Conservation (phyloP, 2,888 invertebrate genomes). For the Philereme transversata region DNA sequence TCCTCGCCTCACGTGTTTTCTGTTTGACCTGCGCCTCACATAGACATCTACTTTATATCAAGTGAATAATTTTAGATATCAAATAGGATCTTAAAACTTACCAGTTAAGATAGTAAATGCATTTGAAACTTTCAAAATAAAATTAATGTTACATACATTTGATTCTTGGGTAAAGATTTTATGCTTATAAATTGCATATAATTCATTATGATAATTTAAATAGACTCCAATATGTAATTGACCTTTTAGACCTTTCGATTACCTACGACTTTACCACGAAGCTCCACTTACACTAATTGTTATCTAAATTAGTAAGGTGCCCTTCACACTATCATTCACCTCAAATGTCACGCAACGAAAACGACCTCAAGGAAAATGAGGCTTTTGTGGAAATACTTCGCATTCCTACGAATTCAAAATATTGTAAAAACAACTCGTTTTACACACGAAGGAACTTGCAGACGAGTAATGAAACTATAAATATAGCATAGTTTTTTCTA, state of each 20-base stretch:
- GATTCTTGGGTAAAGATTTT: no score
- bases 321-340: constrained; percentile 30
- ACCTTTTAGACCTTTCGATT: constrained; percentile 25
- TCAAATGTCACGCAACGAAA: constrained; percentile 31
- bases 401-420: constrained; percentile 26
- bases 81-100: no score
- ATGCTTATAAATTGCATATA: no score
- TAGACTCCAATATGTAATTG: background rate
- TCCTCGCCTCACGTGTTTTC: no score
- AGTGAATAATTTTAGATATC: no score
- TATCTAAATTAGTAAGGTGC: constrained; percentile 31
- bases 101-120: no score
- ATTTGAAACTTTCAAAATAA: no score
- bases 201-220: background rate
- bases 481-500: background rate
- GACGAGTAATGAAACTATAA: constrained; percentile 3
- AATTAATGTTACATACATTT: no score
- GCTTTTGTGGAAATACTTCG: constrained; percentile 29
- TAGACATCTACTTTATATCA: no score
- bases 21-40: no score
- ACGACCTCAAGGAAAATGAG: constrained; percentile 31
- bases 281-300: constrained; percentile 33
- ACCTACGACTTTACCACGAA: constrained; percentile 20
- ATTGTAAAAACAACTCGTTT: constrained; percentile 26
- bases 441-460: constrained; percentile 9